phyloP scores from a whole-genome alignment of 1,140 invertebrate species.

The Drosophila navojoa region DNA sequence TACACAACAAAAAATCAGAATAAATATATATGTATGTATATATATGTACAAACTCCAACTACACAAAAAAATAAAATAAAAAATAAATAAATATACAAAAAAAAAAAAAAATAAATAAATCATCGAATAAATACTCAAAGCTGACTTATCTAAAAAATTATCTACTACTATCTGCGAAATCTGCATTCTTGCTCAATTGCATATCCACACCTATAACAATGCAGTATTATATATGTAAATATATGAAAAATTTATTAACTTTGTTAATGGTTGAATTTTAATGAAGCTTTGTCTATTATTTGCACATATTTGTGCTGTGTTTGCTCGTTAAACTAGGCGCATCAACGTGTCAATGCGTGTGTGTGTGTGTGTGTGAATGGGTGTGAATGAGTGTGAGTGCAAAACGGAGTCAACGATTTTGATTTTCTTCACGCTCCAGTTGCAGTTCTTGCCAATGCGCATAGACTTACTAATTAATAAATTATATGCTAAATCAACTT shows the following conservation, averaged over 20 bases:
- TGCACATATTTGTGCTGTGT: not conserved
- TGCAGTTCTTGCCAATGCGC: slow-evolving; percentile 45
- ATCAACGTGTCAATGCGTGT: not conserved
- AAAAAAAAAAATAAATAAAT: not conserved
- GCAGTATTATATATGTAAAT: not conserved
- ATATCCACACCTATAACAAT: not conserved
- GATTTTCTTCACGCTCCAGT: slow-evolving; percentile 43
- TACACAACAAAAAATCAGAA: no score
- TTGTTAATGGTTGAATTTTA: not conserved
- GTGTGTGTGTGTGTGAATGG: not conserved
- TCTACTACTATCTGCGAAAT: not conserved
- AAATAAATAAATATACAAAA: not conserved
- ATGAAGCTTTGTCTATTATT: not conserved
- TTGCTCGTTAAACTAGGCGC: not conserved
- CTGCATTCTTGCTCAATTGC: not conserved
- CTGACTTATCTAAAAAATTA: not conserved
- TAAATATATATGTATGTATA: no score
- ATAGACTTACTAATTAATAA: slow-evolving; percentile 66
- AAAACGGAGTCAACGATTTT: slow-evolving; percentile 18
- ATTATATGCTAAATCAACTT: slow-evolving; percentile 58
- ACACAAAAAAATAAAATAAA: no score
- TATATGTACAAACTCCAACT: no score
- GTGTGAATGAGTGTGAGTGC: not conserved
- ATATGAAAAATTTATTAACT: no score
- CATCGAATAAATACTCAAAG: not conserved